Conservation (phyloP, 2,113 vertebrate genomes). For the Ciconia stormi region DNA sequence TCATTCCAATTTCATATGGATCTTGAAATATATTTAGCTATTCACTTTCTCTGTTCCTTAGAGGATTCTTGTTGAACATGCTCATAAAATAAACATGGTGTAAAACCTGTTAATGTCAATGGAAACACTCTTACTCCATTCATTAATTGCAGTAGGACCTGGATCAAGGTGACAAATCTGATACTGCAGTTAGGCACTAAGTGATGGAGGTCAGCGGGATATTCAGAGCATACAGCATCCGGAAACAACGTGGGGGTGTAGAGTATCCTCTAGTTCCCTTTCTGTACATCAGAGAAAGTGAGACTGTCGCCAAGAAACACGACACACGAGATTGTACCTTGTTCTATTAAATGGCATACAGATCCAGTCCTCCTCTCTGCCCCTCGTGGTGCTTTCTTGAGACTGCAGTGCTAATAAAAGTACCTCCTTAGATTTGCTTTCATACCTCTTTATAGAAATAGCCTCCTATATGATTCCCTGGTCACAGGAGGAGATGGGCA, state of each 20-base stretch:
- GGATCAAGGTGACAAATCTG: background rate
- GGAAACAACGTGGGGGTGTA: background rate
- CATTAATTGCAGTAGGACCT: background rate
- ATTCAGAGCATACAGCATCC: background rate
- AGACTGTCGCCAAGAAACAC: background rate
- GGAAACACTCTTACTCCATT: background rate
- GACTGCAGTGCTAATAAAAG: background rate
- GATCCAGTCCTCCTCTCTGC: background rate
- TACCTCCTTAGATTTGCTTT: background rate
- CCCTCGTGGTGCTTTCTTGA: background rate
- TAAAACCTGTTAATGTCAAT: background rate
- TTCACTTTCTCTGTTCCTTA: background rate
- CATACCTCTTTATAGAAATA: background rate
- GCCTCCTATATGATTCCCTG: background rate
- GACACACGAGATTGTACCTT: background rate
- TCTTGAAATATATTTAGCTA: background rate
- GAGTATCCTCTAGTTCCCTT: background rate
- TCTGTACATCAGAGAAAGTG: background rate
- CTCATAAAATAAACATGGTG: background rate
- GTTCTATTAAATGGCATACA: background rate
- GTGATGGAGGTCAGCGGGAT: background rate
- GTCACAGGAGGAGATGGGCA: background rate
- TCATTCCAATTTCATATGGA: background rate
- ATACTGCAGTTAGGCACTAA: background rate
- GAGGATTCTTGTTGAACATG: background rate